These are phyloP conservation scores for Bombyx mandarina DNA, from an alignment of 1,140 invertebrate genomes.

Conservation along the genomic window DNA sequence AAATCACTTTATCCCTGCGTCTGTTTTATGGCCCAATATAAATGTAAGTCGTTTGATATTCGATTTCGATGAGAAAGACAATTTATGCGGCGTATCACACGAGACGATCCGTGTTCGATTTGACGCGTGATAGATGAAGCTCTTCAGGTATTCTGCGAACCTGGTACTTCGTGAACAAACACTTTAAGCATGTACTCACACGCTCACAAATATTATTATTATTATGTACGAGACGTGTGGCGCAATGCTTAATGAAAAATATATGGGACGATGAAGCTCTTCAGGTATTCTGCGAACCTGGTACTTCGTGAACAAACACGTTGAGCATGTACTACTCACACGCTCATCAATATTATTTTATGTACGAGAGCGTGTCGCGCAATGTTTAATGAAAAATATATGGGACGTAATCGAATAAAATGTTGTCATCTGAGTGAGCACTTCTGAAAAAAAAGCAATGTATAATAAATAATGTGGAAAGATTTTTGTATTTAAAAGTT, in stretches of 20 bases:
- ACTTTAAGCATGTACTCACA: neutral
- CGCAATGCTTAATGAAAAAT: neutral
- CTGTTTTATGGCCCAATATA: slow-evolving; percentile 2
- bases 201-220: too few relatives aligned
- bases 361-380: neutral
- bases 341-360: neutral
- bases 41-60: slow-evolving; percentile 1
- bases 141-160: slow-evolving; percentile 13
- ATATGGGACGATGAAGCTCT: slow-evolving; percentile 19
- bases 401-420: neutral
- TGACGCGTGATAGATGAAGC: slow-evolving; percentile 21
- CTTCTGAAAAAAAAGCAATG: too few relatives aligned
- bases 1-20: neutral
- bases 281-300: slow-evolving; percentile 13
- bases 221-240: neutral
- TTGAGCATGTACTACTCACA: neutral
- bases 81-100: slow-evolving; percentile 13
- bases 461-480: too few relatives aligned
- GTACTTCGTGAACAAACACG: slow-evolving; percentile 8
- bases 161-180: slow-evolving; percentile 10
- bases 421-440: too few relatives aligned
- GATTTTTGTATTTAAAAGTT: too few relatives aligned
- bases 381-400: neutral
- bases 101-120: slow-evolving; percentile 22
- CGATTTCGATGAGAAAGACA: slow-evolving; percentile 12